Evolutionary conservation across 1,140 invertebrate species (phyloP), one percentile per base, ranked within the genome.

Genomic region (Yoshiicerus persimilis): DNA sequence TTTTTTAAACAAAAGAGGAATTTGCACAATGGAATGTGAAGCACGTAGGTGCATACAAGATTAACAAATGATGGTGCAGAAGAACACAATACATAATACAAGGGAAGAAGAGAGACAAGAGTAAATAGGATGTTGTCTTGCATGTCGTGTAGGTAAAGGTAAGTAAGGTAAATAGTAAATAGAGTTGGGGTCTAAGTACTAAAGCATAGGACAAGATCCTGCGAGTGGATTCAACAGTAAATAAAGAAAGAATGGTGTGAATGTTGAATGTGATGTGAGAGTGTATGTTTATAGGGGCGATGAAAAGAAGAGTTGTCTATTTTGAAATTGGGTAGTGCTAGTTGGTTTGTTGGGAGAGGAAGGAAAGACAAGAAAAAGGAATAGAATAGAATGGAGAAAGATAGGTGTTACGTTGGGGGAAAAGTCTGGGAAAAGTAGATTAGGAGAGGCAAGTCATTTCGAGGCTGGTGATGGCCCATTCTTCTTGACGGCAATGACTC

Each of bases 391-490:
- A 70, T 70, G 41, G 62, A 85, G 34, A 88, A 84, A 88, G 85
- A 88, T 86, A 86, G 70, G 88, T 86, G 88, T 86, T 66, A 83
- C 66, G 75, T 86, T 83, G 88, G 87, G 83, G 86, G 87, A 84
- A 89, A 89, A 89, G 88, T 87, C 80, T 89, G 88, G 86, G 88
- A 85, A 89, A 89, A 89, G 88, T 89, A 89, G 88, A 89, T 89
- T 89, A 89, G 87, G 86, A 86, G 83, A 89, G 84, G 87, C 88
- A 87, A 89, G 89, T 89, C 89, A 87, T 87, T 89, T 87, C 70
- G 86, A 87, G 86, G 47, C 83, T 85, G 36, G 66, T 87, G 87
- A 89, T 90, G 89, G 89, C 38, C 89, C 86, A 90, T 90, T 90
- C 89, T 88, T 89, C 85, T 86, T 87, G 86, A 89, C 88, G 85